Conservation (phyloP, 2,113 vertebrate genomes). For the Plectropomus leopardus region DNA sequence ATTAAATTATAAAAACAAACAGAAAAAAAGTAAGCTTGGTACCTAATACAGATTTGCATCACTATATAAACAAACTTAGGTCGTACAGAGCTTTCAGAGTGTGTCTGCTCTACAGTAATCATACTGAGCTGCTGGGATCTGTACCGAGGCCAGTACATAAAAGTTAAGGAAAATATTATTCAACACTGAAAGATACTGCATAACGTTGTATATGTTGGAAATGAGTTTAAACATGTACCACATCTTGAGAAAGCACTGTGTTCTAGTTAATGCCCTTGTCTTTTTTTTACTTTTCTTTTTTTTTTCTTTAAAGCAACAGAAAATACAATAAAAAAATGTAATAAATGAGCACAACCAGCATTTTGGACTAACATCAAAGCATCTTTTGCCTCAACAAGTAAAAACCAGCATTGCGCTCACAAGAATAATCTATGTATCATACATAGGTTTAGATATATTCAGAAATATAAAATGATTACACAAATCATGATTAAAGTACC, state of each 20-base stretch:
- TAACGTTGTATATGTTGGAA: neutral
- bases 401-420: neutral
- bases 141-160: slow-evolving; percentile 6
- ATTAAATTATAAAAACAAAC: neutral
- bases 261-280: slow-evolving; percentile 19
- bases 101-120: slow-evolving; percentile 1
- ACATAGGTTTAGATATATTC: slow-evolving; percentile 29
- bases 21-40: neutral
- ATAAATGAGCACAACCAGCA: slow-evolving; percentile 16
- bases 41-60: slow-evolving; percentile 10
- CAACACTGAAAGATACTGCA: neutral
- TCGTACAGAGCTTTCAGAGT: neutral
- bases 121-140: neutral
- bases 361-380: neutral
- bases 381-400: neutral
- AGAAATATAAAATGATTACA: slow-evolving; percentile 49
- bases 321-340: neutral
- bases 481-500: slow-evolving; percentile 49
- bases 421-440: neutral
- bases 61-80: neutral
- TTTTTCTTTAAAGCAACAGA: neutral
- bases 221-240: slow-evolving; percentile 6
- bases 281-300: no score
- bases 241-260: neutral
- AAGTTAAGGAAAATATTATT: neutral